Conservation (phyloP, 2,888 invertebrate genomes). For the Chloroclysta siterata region DNA sequence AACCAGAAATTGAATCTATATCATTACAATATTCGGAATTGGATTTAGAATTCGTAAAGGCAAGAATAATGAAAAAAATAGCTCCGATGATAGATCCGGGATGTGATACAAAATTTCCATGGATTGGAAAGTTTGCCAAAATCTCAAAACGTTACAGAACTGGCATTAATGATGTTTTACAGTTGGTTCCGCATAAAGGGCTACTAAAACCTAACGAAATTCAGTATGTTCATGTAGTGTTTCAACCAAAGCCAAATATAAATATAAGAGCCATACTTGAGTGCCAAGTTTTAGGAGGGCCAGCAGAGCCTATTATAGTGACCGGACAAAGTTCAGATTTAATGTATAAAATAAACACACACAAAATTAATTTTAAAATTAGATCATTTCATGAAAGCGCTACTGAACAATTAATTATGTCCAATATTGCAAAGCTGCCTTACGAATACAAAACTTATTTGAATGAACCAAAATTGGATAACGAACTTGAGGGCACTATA, state of each 20-base stretch:
- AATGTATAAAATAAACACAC: constrained; percentile 75
- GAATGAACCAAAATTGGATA: constrained; percentile 60
- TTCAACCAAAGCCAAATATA: constrained; percentile 73
- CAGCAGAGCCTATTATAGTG: constrained; percentile 77
- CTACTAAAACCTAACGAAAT: constrained; percentile 79
- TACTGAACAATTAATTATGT: constrained; percentile 64
- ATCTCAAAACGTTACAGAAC: constrained; percentile 44
- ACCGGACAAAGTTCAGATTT: constrained; percentile 81
- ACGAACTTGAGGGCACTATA: constrained; percentile 72
- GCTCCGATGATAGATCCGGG: constrained; percentile 64
- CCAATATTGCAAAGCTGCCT: constrained; percentile 78
- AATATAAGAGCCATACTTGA: constrained; percentile 73
- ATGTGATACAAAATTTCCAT: constrained; percentile 60
- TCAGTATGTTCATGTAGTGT: constrained; percentile 77
- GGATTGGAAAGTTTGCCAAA: constrained; percentile 66
- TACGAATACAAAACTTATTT: constrained; percentile 75
- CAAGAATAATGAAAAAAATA: constrained; percentile 57
- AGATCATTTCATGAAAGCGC: constrained; percentile 74
- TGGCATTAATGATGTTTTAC: constrained; percentile 67
- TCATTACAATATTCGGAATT: constrained; percentile 40
- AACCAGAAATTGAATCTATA: constrained; percentile 34
- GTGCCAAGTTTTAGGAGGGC: constrained; percentile 85
- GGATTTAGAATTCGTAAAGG: constrained; percentile 47
- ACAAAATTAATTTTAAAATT: constrained; percentile 73
- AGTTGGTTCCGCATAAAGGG: constrained; percentile 78